These are phyloP conservation scores for Drosophila auraria DNA, from an alignment of 1,140 invertebrate species.

Conservation along the genomic window DNA sequence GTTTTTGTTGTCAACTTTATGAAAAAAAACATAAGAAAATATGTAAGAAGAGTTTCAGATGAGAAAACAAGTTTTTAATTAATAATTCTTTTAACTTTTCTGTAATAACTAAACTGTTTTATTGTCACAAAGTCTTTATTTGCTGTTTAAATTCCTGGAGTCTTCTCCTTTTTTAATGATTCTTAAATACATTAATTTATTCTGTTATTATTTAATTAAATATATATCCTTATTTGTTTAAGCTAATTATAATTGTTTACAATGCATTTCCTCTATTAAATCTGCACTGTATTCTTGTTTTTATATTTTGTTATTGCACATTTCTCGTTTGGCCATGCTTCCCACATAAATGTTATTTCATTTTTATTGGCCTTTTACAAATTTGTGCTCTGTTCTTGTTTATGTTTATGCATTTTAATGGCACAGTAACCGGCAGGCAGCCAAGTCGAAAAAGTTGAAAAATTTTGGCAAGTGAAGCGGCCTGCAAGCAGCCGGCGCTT, in stretches of 20 bases:
- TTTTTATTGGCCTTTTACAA: constrained; percentile 52
- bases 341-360: constrained; percentile 49
- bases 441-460: constrained; percentile 30
- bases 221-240: too few relatives aligned
- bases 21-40: too few relatives aligned
- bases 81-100: not conserved
- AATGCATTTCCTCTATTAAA: constrained; percentile 7
- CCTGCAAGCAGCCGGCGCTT: constrained; percentile 55
- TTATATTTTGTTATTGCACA: constrained; percentile 39
- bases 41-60: too few relatives aligned
- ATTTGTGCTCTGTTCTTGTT: constrained; percentile 44
- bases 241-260: not conserved
- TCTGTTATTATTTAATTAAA: too few relatives aligned
- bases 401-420: constrained; percentile 70
- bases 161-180: fast-evolving
- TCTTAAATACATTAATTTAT: not conserved
- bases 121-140: fast-evolving
- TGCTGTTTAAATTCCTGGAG: not conserved
- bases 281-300: not conserved
- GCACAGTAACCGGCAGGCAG: constrained; percentile 39
- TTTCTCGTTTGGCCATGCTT: constrained; percentile 32
- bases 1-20: not conserved
- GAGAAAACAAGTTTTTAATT: too few relatives aligned
- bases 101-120: too few relatives aligned
- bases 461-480: constrained; percentile 57